Percentiles rank a stretch among this genome's conserved stretches.
Conservation (phyloP, 2,797 vertebrate genomes). For the Argentina silus region DNA sequence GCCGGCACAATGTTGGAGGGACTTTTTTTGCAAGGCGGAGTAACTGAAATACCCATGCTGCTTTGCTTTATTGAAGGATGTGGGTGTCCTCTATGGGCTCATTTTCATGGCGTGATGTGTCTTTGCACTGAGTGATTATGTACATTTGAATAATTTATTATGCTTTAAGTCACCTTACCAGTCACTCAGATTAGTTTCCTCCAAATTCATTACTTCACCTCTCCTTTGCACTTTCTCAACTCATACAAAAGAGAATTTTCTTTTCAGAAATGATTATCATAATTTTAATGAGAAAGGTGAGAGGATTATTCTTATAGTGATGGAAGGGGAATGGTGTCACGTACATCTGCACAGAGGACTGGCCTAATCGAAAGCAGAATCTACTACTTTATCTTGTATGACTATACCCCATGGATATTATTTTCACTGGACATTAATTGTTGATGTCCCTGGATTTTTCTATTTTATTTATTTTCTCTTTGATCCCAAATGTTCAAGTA, state of each 20-base stretch:
- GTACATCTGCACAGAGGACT: constrained; percentile 1
- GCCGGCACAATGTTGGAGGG: constrained; percentile 28
- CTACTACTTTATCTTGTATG: neutral
- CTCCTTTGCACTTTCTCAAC: constrained; percentile 30
- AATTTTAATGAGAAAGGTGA: constrained; percentile 23
- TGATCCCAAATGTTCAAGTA: constrained; percentile 1
- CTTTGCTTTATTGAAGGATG: constrained; percentile 28
- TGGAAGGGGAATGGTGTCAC: constrained; percentile 31
- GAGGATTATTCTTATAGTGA: constrained; percentile 18
- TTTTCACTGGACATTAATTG: neutral
- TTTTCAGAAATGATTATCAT: constrained; percentile 30
- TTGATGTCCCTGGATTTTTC: neutral
- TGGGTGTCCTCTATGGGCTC: constrained; percentile 25
- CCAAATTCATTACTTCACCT: constrained; percentile 45
- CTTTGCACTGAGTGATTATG: constrained; percentile 44
- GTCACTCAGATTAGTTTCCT: constrained; percentile 53
- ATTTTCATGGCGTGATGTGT: constrained; percentile 34
- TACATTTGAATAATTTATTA: constrained; percentile 58
- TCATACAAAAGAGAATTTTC: constrained; percentile 50
- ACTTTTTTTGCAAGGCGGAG: constrained; percentile 38
- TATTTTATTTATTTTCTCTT: neutral
- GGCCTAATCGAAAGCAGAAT: neutral
- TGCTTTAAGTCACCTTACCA: constrained; percentile 60
- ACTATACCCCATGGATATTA: neutral
- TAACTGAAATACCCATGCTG: constrained; percentile 16